phyloP scores from a whole-genome alignment of 2,888 invertebrate species.

The Netelia inedita region DNA sequence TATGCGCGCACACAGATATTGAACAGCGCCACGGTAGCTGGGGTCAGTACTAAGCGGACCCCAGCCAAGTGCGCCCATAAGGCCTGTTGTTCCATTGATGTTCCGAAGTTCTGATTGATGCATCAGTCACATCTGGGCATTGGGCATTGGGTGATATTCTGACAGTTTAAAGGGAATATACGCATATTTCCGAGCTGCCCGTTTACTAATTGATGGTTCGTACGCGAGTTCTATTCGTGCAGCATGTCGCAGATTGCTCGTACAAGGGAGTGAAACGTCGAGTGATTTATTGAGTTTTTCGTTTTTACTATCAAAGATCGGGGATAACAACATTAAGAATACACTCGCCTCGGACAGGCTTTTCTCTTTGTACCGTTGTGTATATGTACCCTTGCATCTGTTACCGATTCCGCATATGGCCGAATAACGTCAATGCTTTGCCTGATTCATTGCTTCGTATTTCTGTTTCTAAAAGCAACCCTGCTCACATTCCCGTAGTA shows the following conservation, averaged over 20 bases:
- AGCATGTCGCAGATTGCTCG: too few relatives aligned
- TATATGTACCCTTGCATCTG: neutral
- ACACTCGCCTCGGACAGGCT: neutral
- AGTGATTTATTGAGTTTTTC: too few relatives aligned
- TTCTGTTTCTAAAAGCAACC: neutral
- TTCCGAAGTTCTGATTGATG: too few relatives aligned
- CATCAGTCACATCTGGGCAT: conserved; percentile 12
- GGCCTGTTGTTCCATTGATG: too few relatives aligned
- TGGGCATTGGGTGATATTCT: conserved; percentile 25
- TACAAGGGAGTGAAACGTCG: too few relatives aligned
- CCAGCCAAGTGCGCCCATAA: too few relatives aligned
- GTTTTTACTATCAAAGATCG: too few relatives aligned
- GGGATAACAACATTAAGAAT: too few relatives aligned
- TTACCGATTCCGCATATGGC: conserved; percentile 16
- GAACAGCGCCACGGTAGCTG: too few relatives aligned
- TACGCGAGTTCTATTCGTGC: neutral
- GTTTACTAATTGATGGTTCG: conserved; percentile 17
- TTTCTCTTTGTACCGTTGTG: conserved; percentile 29
- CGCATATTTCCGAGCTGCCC: neutral
- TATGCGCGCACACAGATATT: too few relatives aligned
- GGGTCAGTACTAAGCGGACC: too few relatives aligned
- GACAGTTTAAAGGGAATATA: conserved; percentile 19
- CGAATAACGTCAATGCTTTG: conserved; percentile 35
- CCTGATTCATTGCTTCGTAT: conserved; percentile 3
- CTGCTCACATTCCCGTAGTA: neutral